phyloP scores from a whole-genome alignment of 2,888 invertebrate genomes.

The Tenthredo amoena region DNA sequence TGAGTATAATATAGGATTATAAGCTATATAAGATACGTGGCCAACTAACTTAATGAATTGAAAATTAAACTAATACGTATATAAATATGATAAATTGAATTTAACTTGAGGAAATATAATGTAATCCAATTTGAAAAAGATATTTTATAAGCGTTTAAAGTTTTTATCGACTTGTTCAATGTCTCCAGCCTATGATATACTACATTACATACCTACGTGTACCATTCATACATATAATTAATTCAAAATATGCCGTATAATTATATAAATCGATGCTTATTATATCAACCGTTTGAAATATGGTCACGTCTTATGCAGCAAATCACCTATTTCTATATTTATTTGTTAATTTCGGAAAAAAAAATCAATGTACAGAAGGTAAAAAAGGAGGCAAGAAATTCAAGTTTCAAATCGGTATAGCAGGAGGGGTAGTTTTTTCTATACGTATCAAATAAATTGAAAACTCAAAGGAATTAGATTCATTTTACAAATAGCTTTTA shows the following conservation, averaged over 20 bases:
- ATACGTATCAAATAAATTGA: background rate
- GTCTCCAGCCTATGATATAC: background rate
- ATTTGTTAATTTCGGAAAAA: background rate
- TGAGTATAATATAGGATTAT: conserved; percentile 10
- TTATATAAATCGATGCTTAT: background rate
- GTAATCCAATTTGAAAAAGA: conserved; percentile 10
- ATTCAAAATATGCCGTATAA: background rate
- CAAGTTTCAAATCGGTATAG: background rate
- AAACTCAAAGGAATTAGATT: background rate
- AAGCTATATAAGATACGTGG: conserved; percentile 30
- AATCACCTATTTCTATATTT: background rate
- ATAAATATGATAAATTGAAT: background rate
- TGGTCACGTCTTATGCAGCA: background rate
- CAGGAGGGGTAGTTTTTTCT: background rate
- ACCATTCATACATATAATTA: background rate
- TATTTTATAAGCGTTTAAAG: conserved; percentile 20
- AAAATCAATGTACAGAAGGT: background rate
- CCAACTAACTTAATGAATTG: conserved; percentile 25
- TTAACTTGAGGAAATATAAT: background rate
- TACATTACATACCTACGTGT: background rate
- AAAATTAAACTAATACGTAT: background rate
- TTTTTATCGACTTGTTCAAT: conserved; percentile 13
- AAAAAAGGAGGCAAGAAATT: background rate
- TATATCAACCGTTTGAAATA: background rate
- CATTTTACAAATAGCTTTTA: background rate